phyloP scores from a whole-genome alignment of 2,888 invertebrate genomes.

The Hypercompe scribonia region DNA sequence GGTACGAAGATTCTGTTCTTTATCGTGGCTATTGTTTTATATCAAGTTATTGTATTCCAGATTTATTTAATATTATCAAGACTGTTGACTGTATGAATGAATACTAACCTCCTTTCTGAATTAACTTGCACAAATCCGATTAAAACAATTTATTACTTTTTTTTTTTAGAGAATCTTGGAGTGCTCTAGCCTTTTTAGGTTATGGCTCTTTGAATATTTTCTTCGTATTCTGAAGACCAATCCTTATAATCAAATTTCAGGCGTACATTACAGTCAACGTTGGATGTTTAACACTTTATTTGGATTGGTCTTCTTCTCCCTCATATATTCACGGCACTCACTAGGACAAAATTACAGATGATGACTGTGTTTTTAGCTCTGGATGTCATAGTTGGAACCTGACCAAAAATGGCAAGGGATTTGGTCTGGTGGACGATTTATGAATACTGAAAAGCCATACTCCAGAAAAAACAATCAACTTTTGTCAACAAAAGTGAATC shows the following conservation, averaged over 20 bases:
- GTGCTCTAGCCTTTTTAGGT: not conserved
- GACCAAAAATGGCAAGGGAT: not conserved
- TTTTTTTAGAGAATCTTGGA: not conserved
- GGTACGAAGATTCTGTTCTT: conserved; percentile 60
- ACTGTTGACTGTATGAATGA: not conserved
- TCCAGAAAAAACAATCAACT: too few relatives aligned
- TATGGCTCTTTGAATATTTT: not conserved
- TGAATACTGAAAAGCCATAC: too few relatives aligned
- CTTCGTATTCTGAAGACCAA: too few relatives aligned
- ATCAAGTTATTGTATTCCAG: conserved; percentile 6
- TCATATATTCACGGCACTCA: too few relatives aligned
- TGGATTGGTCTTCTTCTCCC: too few relatives aligned
- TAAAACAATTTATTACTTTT: not conserved
- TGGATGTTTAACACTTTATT: too few relatives aligned
- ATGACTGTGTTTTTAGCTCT: not conserved
- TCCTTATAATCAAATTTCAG: too few relatives aligned
- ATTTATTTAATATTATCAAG: conserved; percentile 22
- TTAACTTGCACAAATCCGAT: not conserved
- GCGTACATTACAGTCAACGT: too few relatives aligned
- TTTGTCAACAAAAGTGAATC: not conserved
- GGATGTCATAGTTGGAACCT: not conserved
- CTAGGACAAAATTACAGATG: too few relatives aligned
- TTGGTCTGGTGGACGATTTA: not conserved
- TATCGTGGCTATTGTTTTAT: conserved; percentile 58
- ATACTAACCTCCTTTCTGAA: not conserved